Base-by-base conservation (phyloP, 1,140 invertebrate genomes). In the Lordiphosa stackelbergi region DNA sequence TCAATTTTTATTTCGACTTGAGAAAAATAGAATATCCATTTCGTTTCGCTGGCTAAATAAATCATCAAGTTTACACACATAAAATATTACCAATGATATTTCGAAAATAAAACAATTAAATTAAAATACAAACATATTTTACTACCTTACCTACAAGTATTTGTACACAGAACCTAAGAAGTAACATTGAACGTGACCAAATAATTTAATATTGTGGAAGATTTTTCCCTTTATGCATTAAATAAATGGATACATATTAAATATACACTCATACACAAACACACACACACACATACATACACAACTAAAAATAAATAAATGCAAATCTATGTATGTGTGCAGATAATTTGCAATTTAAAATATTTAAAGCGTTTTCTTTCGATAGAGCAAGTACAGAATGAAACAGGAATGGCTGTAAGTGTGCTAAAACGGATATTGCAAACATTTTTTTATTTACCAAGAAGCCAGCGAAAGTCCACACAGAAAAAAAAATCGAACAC, bases 181-280 rank as follows among this genome's bases (percentile, higher is more conserved):
- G 68, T 72, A 81, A 83, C 49, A 71, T 72, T 77, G 61, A 84
- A 73, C 77, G 78, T 81, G 77, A 83, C 77, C 78, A 83, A 83
- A 83, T 83, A 83, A 81, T 77, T 72, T 81, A 81, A 83, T 73
- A 81, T 69, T 84, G 55, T 47, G 75, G 60, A 65, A 69, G 22
- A 59, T 69, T 81, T 73, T 83, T 72, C 47, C 72, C 69, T 43
- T 38, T 28, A 56, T 43, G 57, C 43, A 66, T 53, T 45, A 45
- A 55, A 59, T 55, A 51, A 70, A 66, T 53, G 12, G 38, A 74
- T 40, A 59, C 55, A 61, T 53, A 83, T 53, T 62, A 56, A 73
- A 73, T 66, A 73, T 53, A 78, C 41, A 73, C 53, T 31, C 28
- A 31, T 31, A 31, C 28, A 49, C 42, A 65, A 65, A 66, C 56